Evolutionary conservation across 2,888 invertebrate species (phyloP), one percentile per base, ranked within the genome.

Genomic region (Ormyrus nitidulus): DNA sequence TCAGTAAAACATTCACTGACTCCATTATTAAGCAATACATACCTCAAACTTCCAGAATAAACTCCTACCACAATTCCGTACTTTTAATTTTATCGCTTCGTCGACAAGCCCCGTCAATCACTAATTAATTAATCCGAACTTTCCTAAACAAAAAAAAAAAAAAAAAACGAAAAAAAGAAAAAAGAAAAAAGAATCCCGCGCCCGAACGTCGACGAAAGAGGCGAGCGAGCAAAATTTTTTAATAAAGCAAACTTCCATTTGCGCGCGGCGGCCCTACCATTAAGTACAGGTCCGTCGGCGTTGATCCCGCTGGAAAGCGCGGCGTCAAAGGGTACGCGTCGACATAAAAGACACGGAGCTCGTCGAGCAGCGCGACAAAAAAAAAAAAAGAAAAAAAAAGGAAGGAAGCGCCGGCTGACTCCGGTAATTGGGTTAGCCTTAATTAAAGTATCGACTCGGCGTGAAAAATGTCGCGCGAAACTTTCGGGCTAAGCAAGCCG

Each of bases 361-460:
- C 34, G 34, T 34, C 34, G 34, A 34, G 44, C 59, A 6, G 10
- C 54, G 59, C 48, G 69, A 76, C 61, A 68, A 56, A 77, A 70
- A 53, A 59, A 34, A 58, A 65, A 49, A 49, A 58, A 34, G 2
- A 49, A 44, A 46, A 61, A 54, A 7, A 13, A 4, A 11, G n/a
- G 53, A 11, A 53, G 51, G 59, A 6, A n/a, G 9, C 10, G 6
- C 13, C 49, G 34, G 58, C 13, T 44, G 34, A 51, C 46, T 51
- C 34, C 51, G 9, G 34, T 71, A 65, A 75, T 75, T 75, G 71
- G 66, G 71, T 66, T 71, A 71, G 59, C 66, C 49, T 80, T 80
- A 80, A 80, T 80, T 75, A 80, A 71, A 61, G 54, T 75, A 66
- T 71, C 71, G 69, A 61, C 75, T 34, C 48, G n/a, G 46, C 4